Conservation (phyloP, 2,888 invertebrate species). For the Eilema caniola region DNA sequence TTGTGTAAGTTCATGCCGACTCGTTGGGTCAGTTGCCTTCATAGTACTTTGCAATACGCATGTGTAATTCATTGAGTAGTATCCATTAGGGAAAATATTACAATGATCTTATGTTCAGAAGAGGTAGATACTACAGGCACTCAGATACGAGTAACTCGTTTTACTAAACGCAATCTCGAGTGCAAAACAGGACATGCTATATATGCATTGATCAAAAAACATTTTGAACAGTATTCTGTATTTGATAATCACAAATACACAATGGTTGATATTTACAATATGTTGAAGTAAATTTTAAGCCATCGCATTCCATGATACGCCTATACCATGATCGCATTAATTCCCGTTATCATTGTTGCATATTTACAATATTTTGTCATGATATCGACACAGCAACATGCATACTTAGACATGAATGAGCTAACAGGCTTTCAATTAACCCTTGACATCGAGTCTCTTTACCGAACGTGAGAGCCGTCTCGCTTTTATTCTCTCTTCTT, state of each 20-base stretch:
- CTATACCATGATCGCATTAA: no score
- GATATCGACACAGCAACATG: not conserved
- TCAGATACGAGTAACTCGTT: no score
- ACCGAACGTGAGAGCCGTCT: not conserved
- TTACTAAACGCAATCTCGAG: no score
- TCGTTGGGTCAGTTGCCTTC: not conserved
- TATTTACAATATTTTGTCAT: not conserved
- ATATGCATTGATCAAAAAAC: no score
- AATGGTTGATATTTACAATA: no score
- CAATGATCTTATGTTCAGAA: not conserved
- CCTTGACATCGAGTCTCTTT: not conserved
- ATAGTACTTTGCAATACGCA: constrained; percentile 1
- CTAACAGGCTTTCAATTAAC: not conserved
- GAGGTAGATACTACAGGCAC: no score
- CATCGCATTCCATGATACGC: no score
- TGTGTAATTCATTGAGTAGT: not conserved
- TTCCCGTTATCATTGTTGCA: no score
- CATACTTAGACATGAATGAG: not conserved
- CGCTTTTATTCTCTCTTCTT: not conserved
- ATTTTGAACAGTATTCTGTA: no score
- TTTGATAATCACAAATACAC: no score
- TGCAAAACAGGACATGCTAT: no score
- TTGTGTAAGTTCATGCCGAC: not conserved
- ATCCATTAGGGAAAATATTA: not conserved
- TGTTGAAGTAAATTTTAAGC: no score